Base-by-base conservation (phyloP, 2,888 invertebrate genomes). In the Phortica okadai region DNA sequence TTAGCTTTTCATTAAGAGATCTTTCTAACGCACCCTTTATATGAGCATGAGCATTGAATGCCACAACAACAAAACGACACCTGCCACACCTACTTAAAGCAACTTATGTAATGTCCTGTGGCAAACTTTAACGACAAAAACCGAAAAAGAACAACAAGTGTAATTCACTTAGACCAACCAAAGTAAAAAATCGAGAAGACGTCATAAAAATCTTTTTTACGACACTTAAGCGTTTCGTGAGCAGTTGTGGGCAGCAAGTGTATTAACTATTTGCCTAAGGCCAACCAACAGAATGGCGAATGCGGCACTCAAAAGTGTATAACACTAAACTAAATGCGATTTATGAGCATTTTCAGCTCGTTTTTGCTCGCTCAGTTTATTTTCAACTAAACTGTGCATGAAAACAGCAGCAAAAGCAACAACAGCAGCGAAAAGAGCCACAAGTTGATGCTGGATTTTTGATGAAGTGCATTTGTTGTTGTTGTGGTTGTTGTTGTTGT, bases 201-300 rank as follows among this genome's bases (percentile, higher is more conserved):
- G 88, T 85, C 88, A 85, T 85, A 85, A 85, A 85, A 85, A 85
- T 88, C 88, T 85, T 88, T 85, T 85, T 85, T 85, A 85, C 88
- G 85, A 88, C 85, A 85, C 85, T 85, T 88, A 88, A 88, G 88
- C 88, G 88, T 81, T 80, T 84, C 79, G 88, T 87, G 88, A 86
- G 87, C 79, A 62, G 86, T 88, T 87, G 85, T 85, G 85, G 85
- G 88, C 83, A 86, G 85, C 86, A 83, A 7, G 3, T n/a, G 21
- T 21, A 21, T 21, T 21, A 21, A 21, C 21, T 21, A 82, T 85
- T 88, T 80, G 79, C 82, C 85, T 87, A 82, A 80, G 80, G 42
- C 67, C 33, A 33, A 33, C 33, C 1, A 4, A 33, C 33, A 33
- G 33, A 33, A 66, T 74, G 76, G 78, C 72, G 75, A 74, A 62